Conservation (phyloP, 2,113 vertebrate genomes). For the Myocastor coypus region DNA sequence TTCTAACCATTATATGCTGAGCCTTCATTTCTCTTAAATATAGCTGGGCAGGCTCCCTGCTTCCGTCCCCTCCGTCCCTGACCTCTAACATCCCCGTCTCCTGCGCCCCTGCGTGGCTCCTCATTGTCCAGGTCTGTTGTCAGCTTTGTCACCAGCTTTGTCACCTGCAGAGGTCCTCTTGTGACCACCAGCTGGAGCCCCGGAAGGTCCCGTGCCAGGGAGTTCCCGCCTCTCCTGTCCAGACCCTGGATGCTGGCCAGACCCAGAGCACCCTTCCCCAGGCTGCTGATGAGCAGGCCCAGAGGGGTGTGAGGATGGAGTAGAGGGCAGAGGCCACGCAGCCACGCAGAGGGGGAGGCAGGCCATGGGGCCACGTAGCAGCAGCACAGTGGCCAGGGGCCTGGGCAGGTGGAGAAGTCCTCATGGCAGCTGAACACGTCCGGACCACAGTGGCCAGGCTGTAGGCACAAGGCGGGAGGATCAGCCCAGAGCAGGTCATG, state of each 20-base stretch:
- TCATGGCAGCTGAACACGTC: background rate
- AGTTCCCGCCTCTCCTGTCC: background rate
- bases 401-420: conserved; percentile 36
- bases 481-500: conserved; percentile 53
- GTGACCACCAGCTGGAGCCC: too few species aligned
- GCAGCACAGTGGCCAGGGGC: conserved; percentile 39
- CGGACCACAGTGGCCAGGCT: background rate
- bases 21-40: background rate
- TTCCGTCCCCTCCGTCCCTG: background rate
- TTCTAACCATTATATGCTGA: too few species aligned
- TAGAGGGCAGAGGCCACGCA: too few species aligned
- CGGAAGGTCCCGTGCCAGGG: rapidly evolving
- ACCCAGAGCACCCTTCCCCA: too few species aligned
- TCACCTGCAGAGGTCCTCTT: background rate
- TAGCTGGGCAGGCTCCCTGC: background rate
- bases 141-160: background rate
- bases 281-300: too few species aligned
- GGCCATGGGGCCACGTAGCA: too few species aligned
- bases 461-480: background rate
- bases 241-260: background rate
- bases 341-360: too few species aligned
- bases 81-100: background rate
- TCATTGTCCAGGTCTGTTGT: background rate
- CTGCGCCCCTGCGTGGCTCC: background rate
- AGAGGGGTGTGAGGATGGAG: too few species aligned